phyloP scores from a whole-genome alignment of 2,888 invertebrate genomes.

The Aspidiotus rigidus region DNA sequence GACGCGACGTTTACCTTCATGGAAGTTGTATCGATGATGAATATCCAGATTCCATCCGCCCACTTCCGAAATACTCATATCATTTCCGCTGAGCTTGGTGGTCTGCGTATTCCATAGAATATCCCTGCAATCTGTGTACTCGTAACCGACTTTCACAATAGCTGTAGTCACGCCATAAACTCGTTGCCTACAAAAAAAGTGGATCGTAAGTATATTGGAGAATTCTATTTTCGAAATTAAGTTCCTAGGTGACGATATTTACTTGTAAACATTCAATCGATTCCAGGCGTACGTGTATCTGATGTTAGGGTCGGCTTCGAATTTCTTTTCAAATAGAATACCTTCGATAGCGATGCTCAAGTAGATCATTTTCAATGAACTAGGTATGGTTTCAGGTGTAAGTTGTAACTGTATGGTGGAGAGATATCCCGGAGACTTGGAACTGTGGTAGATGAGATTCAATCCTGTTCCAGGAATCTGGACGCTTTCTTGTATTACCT shows the following conservation, averaged over 20 bases:
- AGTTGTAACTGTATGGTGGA: slow-evolving; percentile 86
- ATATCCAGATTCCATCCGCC: slow-evolving; percentile 98
- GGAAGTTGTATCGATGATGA: slow-evolving; percentile 95
- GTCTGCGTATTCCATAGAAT: slow-evolving; percentile 95
- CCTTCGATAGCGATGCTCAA: slow-evolving; percentile 90
- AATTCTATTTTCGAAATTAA: background rate
- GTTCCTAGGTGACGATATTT: slow-evolving; percentile 3
- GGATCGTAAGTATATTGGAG: background rate
- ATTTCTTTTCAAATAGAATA: slow-evolving; percentile 79
- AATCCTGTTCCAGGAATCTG: slow-evolving; percentile 89
- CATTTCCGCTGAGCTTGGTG: slow-evolving; percentile 88
- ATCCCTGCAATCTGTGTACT: slow-evolving; percentile 83
- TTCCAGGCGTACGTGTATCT: slow-evolving; percentile 98
- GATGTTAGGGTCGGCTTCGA: slow-evolving; percentile 93
- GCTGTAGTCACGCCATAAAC: slow-evolving; percentile 95
- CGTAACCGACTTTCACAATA: slow-evolving; percentile 90
- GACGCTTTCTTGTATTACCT: slow-evolving; percentile 88
- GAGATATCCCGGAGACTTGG: slow-evolving; percentile 83
- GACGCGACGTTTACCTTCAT: slow-evolving; percentile 63
- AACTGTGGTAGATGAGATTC: slow-evolving; percentile 94
- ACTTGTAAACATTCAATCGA: slow-evolving; percentile 78
- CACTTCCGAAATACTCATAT: slow-evolving; percentile 92
- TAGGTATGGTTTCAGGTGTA: slow-evolving; percentile 74
- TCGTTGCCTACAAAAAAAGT: slow-evolving; percentile 54
- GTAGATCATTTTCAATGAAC: slow-evolving; percentile 76